Percentiles rank a stretch among this genome's conserved stretches.
Conservation (phyloP, 2,797 vertebrate species). For the Craterocephalus amniculus region DNA sequence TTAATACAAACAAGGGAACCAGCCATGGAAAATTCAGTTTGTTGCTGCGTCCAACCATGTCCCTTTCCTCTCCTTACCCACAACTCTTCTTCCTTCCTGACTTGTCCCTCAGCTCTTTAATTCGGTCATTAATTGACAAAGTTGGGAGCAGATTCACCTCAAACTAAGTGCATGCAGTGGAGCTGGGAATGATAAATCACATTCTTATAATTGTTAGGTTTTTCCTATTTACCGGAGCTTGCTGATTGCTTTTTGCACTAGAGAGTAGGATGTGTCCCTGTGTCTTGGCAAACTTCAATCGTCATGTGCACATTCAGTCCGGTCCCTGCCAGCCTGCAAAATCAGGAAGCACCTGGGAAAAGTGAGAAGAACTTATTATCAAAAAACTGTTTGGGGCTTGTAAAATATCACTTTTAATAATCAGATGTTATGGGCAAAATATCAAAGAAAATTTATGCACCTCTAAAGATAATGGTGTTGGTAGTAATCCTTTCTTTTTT, state of each 20-base stretch:
- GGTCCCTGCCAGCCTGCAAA: background rate
- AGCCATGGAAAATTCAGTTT: conserved; percentile 58
- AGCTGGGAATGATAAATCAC: background rate
- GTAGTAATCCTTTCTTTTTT: too few species aligned
- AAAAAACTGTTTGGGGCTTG: too few species aligned
- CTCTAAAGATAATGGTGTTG: too few species aligned
- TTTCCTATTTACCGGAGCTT: background rate
- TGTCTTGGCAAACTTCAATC: background rate
- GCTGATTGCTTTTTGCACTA: background rate
- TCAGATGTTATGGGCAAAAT: too few species aligned
- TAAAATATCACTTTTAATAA: too few species aligned
- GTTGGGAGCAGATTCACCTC: background rate
- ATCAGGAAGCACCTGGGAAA: background rate
- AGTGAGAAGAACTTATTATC: background rate
- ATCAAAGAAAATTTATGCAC: too few species aligned
- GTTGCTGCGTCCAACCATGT: conserved; percentile 38
- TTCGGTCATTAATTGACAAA: conserved; percentile 33
- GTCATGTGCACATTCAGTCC: background rate
- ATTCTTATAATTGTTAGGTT: background rate
- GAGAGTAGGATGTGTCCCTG: background rate
- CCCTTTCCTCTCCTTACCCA: conserved; percentile 50
- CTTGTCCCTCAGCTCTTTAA: conserved; percentile 29
- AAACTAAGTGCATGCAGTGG: background rate
- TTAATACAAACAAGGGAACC: conserved; percentile 52
- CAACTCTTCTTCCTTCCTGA: conserved; percentile 64